Evolutionary conservation across 2,113 vertebrate genomes (phyloP).

Genomic region (Sceloporus undulatus): DNA sequence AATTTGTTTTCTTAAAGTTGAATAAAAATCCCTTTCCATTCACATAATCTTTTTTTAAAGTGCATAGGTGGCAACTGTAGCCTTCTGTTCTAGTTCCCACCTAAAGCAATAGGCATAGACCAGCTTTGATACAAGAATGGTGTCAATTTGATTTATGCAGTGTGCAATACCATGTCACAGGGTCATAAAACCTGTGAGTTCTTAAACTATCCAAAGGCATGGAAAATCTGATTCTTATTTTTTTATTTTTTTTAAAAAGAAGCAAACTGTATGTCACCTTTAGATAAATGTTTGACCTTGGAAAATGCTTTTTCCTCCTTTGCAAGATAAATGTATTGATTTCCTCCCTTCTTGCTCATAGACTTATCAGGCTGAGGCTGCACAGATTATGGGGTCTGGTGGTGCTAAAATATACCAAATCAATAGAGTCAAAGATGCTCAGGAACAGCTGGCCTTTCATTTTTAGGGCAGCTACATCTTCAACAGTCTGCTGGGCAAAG

Average conservation of each 20-base stretch:
- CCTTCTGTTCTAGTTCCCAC: not conserved
- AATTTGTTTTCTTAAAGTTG: not conserved
- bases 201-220: not conserved
- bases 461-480: not conserved
- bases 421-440: fast-evolving
- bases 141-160: not conserved
- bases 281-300: not conserved
- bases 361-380: fast-evolving
- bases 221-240: not conserved
- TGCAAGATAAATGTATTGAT: not conserved
- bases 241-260: too few species aligned
- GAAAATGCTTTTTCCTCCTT: not conserved
- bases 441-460: not conserved
- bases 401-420: fast-evolving
- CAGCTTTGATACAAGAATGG: not conserved
- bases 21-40: not conserved
- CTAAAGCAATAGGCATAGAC: not conserved
- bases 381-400: not conserved
- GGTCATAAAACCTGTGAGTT: not conserved
- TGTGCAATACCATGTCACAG: not conserved
- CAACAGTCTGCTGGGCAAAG: not conserved
- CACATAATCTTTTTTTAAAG: not conserved
- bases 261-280: not conserved
- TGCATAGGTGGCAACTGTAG: not conserved
- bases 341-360: slow-evolving; percentile 23